phyloP scores from a whole-genome alignment of 2,797 vertebrate species.

The Typhlichthys subterraneus region DNA sequence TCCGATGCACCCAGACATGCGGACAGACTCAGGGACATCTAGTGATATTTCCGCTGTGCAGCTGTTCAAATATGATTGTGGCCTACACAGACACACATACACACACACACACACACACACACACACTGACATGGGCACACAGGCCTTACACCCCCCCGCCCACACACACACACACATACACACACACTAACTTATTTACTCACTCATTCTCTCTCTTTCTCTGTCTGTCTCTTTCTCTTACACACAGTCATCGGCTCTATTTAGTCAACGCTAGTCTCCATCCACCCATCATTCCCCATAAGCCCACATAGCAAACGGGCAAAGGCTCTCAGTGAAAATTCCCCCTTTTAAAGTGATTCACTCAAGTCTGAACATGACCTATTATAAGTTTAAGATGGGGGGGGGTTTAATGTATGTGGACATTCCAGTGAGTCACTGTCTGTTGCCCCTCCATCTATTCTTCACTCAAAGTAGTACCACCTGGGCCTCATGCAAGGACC shows the following conservation, averaged over 20 bases:
- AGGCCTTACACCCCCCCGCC: background rate
- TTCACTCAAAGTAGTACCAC: slow-evolving; percentile 6
- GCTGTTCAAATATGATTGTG: slow-evolving; percentile 78
- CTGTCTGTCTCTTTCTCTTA: slow-evolving; percentile 13
- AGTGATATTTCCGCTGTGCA: slow-evolving; percentile 65
- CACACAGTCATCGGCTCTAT: slow-evolving; percentile 14
- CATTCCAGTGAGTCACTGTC: slow-evolving; percentile 66
- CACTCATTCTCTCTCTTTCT: background rate
- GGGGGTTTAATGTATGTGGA: slow-evolving; percentile 43
- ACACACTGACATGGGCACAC: background rate
- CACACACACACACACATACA: background rate
- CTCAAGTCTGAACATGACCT: slow-evolving; percentile 44
- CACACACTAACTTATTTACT: slow-evolving; percentile 1
- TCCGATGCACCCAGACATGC: background rate
- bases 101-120: slow-evolving; percentile 22
- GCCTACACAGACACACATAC: slow-evolving; percentile 49
- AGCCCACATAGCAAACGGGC: slow-evolving; percentile 37
- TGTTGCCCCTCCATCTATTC: slow-evolving; percentile 14
- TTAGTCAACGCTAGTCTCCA: background rate
- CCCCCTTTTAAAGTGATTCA: slow-evolving; percentile 62
- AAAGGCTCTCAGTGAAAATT: slow-evolving; percentile 48
- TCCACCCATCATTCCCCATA: slow-evolving; percentile 21
- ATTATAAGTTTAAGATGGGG: slow-evolving; percentile 46
- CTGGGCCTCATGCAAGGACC: slow-evolving; percentile 5
- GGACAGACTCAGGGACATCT: slow-evolving; percentile 21